Evolutionary conservation across 2,797 vertebrate species (phyloP).

Genomic region (Arnoldichthys spilopterus): DNA sequence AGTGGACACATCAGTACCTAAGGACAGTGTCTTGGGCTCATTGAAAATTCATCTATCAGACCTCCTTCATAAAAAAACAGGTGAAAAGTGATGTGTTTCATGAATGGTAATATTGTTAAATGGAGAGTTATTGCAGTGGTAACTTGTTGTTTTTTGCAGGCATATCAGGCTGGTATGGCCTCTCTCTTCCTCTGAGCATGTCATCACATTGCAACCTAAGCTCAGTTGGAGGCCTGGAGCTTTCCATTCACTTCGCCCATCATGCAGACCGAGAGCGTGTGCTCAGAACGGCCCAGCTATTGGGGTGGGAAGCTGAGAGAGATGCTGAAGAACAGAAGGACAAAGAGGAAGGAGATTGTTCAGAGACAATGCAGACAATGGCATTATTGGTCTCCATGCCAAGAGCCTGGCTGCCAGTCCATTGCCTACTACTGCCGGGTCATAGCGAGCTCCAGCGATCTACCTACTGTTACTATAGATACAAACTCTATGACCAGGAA

Average conservation of each 20-base stretch:
- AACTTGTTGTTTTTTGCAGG: slow-evolving; percentile 71
- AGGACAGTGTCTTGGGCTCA: slow-evolving; percentile 74
- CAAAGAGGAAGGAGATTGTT: slow-evolving; percentile 40
- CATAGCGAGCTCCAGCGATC: slow-evolving; percentile 77
- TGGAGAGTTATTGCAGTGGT: background rate
- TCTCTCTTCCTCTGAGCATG: slow-evolving; percentile 71
- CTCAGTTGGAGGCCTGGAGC: slow-evolving; percentile 88
- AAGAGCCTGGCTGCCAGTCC: slow-evolving; percentile 86
- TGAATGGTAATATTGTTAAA: background rate
- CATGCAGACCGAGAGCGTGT: slow-evolving; percentile 85
- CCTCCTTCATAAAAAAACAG: slow-evolving; percentile 78
- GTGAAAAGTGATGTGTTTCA: slow-evolving; percentile 54
- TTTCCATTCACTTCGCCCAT: slow-evolving; percentile 85
- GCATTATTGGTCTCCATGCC: slow-evolving; percentile 82
- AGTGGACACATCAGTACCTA: slow-evolving; percentile 44
- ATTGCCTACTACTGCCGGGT: slow-evolving; percentile 82
- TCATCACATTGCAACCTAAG: slow-evolving; percentile 65
- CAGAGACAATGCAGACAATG: slow-evolving; percentile 49
- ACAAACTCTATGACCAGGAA: slow-evolving; percentile 86
- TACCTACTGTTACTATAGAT: slow-evolving; percentile 91
- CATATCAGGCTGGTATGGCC: slow-evolving; percentile 91
- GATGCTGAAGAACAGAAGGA: slow-evolving; percentile 54
- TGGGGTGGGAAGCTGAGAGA: slow-evolving; percentile 80
- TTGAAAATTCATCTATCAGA: slow-evolving; percentile 74
- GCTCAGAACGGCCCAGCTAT: slow-evolving; percentile 78